These are phyloP conservation scores for Macrotus californicus DNA, from an alignment of 2,113 vertebrate species.

Conservation along the genomic window DNA sequence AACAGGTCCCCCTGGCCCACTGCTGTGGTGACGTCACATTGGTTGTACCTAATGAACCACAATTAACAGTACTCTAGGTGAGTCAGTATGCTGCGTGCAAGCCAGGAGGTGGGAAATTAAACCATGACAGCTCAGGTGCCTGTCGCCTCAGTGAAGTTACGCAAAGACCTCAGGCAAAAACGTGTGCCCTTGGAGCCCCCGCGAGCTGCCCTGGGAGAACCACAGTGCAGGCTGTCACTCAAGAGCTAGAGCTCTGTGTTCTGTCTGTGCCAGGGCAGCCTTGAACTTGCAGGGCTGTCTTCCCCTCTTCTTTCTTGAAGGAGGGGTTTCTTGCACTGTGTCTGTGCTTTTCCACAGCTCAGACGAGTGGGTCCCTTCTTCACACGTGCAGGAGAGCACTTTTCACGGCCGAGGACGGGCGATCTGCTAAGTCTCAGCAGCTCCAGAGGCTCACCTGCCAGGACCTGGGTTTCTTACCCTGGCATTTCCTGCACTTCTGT, in stretches of 20 bases:
- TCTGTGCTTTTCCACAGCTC: not conserved
- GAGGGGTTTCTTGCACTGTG: not conserved
- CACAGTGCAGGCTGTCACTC: not conserved
- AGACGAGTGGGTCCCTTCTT: not conserved
- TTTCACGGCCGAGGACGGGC: not conserved
- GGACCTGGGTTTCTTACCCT: not conserved
- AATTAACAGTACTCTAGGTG: not conserved
- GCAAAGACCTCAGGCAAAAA: not conserved
- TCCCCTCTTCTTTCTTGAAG: not conserved
- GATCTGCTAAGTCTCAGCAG: not conserved
- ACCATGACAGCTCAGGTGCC: not conserved
- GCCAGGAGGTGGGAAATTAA: not conserved
- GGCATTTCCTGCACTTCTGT: not conserved
- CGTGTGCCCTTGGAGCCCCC: not conserved
- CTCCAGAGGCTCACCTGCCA: not conserved
- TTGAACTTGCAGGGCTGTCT: not conserved
- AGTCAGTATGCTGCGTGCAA: not conserved
- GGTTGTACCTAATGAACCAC: too few species aligned
- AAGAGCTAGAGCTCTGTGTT: not conserved
- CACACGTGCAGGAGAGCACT: not conserved
- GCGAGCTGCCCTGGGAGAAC: not conserved
- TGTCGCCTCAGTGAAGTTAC: not conserved
- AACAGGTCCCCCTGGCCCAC: not conserved
- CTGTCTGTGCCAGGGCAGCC: not conserved
- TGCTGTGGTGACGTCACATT: fast-evolving